Evolutionary conservation across 1,140 invertebrate genomes (phyloP), one percentile per base, ranked within the genome.

Genomic region (Prorops nasuta): DNA sequence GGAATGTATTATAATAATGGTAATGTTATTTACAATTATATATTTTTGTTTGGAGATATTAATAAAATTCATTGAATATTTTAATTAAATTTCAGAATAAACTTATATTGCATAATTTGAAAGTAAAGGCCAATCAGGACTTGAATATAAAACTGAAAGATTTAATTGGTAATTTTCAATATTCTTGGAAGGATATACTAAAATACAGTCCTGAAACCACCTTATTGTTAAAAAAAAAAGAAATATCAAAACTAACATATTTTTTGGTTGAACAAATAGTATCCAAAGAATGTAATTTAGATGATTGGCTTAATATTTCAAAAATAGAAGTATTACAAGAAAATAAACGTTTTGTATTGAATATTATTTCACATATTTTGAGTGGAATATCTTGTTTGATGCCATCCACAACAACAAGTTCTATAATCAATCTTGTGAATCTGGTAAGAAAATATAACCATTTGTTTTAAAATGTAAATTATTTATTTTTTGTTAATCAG

Each of bases 21-120:
- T 71, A 64, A n/a, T n/a, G n/a, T n/a, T 37, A 28, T 51, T 20
- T 34, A 14, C 15, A 14, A 43, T 17, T 4, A 37, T 34, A 35
- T 47, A 45, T 42, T 10, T 34, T 44, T n/a, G n/a, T n/a, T 36
- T 24, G 41, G 15, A 19, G 41, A 36, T 43, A 34, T 44, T 48
- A 32, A 17, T 37, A n/a, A 15, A 45, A 37, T 16, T 19, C n/a
- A 31, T 49, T 43, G 20, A 20, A 14, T 20, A 45, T 17, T 46
- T n/a, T n/a, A 21, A 50, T 47, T 8, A 18, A 22, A 58, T 69
- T 68, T 57, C 58, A 70, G 67, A 66, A 66, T 47, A 62, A 59
- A 35, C 57, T 69, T 56, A 51, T 67, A 36, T 51, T 67, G 31
- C 53, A 64, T 41, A 40, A 37, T 43, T 10, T 58, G n/a, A 60